Evolutionary conservation across 2,888 invertebrate genomes (phyloP).

Genomic region (Epinotia ramella): DNA sequence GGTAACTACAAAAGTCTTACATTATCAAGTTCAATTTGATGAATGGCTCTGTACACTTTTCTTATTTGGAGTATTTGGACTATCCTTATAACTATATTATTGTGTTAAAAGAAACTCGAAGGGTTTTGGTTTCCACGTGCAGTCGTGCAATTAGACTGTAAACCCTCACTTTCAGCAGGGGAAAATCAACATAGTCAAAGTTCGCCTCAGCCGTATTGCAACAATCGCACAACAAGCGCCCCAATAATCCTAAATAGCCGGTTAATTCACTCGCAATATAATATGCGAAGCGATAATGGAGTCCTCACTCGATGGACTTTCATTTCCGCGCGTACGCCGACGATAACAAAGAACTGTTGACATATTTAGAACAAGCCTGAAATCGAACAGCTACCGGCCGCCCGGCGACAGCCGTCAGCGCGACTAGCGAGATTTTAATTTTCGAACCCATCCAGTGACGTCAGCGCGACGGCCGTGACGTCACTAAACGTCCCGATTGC

Average conservation of each 20-base stretch:
- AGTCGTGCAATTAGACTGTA: not conserved
- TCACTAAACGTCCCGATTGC: conserved; percentile 23
- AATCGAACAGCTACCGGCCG: conserved; percentile 72
- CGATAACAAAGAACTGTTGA: conserved; percentile 84
- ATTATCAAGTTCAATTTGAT: too few species aligned
- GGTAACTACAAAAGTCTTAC: not conserved
- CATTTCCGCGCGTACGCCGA: conserved; percentile 82
- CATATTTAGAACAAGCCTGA: conserved; percentile 86
- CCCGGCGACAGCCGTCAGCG: conserved; percentile 76
- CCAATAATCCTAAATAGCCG: conserved; percentile 45
- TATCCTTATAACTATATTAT: not conserved
- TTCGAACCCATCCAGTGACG: conserved; percentile 75
- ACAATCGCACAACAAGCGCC: not conserved
- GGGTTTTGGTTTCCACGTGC: not conserved
- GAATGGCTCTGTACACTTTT: not conserved
- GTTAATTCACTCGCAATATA: conserved; percentile 67
- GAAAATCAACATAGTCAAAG: not conserved
- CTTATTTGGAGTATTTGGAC: too few species aligned
- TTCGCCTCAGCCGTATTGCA: not conserved
- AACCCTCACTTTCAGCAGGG: not conserved
- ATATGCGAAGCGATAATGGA: conserved; percentile 78
- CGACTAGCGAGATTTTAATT: conserved; percentile 71
- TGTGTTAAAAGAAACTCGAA: not conserved
- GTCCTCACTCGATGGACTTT: conserved; percentile 78
- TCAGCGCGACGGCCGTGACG: conserved; percentile 70